Base-by-base conservation (phyloP, 35 echinoderm and acorn worm genomes). In the Patiria miniata region DNA sequence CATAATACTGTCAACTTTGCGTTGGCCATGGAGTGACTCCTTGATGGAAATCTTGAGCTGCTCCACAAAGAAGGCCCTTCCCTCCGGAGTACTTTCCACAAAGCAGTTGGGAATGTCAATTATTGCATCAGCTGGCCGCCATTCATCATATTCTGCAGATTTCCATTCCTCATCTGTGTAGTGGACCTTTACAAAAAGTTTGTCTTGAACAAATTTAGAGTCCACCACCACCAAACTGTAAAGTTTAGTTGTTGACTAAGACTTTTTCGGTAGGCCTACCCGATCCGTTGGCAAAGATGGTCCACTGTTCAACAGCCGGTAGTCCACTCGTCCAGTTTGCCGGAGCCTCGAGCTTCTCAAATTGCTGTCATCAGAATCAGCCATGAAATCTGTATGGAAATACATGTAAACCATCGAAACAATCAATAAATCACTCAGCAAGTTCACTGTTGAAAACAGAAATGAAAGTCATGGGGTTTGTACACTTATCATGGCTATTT, bases 201-300 rank as follows among this genome's bases (percentile, higher is more conserved):
- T 78, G 50, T 79, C 86, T 36, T 77, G 68, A 79, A 87, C 68
- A 54, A 44, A 39, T 51, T 87, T 87, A 9, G 73, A 78, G 40
- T 87, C 86, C 78, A 77, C 53, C 14, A 87, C 52, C 39, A 52
- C 86, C 44, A 87, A 79, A 28, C 40, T 39, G 50, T 52, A 79
- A 21, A 87, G 54, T 79, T 87, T 87, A 51, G 69, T 87, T 30
- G 86, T 79, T 78, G 86, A 78, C 86, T 76, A 87, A 51, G 86
- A 52, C 54, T 87, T 87, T 47, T 47, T 47, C 42, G 42, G 4
- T 47, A 47, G 42, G 42, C 42, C 42, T 47, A 47, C 42, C 42
- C 12, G 42, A 47, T 47, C 42, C 12, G 42, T 47, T 47, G 42
- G 42, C 42, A 47, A 47, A 47, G 42, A 47, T 47, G 42, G 42